Evolutionary conservation across 1,140 invertebrate genomes (phyloP), one percentile per base, ranked within the genome.

Genomic region (Tribolium castaneum): DNA sequence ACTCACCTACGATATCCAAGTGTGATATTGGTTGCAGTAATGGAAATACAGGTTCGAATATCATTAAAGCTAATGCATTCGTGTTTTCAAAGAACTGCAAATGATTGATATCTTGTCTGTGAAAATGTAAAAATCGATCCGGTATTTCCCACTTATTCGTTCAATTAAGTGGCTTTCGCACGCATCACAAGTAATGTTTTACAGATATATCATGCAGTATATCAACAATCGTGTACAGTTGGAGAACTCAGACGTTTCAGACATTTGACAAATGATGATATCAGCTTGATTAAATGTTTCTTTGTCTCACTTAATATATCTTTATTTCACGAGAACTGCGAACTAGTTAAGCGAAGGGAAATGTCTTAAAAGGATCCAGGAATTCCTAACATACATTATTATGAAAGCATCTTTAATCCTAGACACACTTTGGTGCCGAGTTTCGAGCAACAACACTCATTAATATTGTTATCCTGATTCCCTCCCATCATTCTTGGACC

Each of bases 241-340:
- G 12, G 22, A 66, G 70, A 72, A 72, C 70, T 52, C 49, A 73
- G 59, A 73, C 71, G 50, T 73, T 51, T 12, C 49, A 51, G 71
- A 73, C 71, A 34, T 73, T 73, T 73, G 71, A 73, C 71, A 73
- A 73, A 73, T 73, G 71, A 52, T 52, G 71, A 73, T 73, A 73
- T 73, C 71, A 73, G 49, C 52, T 73, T 73, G 71, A 73, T 73
- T 73, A 73, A 73, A 73, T 73, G 71, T 51, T 73, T 73, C 71
- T 73, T 73, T 73, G 71, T 73, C 54, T 73, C 71, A 73, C 52
- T 73, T 73, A 73, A 73, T 73, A 73, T 54, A 52, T 73, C 71
- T 73, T 73, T 73, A 73, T 73, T 66, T 66, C 59, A 66, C 59
- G n/a, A 66, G 30, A 14, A 66, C 25, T 30, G 59, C 25, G 59